Conservation (phyloP, 2,113 vertebrate species). For the Colaptes auratus region DNA sequence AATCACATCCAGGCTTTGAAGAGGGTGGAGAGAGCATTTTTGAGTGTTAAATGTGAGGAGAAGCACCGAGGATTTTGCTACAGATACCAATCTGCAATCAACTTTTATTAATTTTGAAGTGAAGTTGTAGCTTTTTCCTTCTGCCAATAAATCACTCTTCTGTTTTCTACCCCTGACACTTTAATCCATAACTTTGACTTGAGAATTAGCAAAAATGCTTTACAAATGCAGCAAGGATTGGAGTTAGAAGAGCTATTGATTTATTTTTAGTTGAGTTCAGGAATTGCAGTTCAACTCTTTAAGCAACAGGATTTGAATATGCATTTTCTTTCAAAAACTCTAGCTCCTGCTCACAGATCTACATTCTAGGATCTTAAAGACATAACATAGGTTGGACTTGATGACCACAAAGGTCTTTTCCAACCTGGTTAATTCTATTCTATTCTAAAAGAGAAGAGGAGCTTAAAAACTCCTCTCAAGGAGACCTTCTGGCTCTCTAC, state of each 20-base stretch:
- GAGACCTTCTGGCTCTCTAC: no score
- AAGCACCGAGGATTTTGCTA: slow-evolving; percentile 36
- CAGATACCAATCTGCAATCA: slow-evolving; percentile 6
- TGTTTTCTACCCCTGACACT: slow-evolving; percentile 29
- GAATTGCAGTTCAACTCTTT: background rate
- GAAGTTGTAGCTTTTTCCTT: background rate
- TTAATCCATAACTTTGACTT: background rate
- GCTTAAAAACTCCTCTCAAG: no score
- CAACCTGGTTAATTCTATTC: no score
- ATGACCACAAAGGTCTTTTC: no score
- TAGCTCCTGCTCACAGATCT: background rate
- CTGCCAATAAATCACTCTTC: slow-evolving; percentile 25
- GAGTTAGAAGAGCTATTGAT: background rate
- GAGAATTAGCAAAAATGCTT: background rate
- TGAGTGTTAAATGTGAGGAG: slow-evolving; percentile 55
- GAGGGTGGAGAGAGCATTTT: slow-evolving; percentile 25
- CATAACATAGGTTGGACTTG: background rate
- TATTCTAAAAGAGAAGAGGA: no score
- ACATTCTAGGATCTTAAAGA: background rate
- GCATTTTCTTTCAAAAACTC: background rate
- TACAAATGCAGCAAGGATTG: background rate
- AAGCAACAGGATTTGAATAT: background rate
- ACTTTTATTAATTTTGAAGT: slow-evolving; percentile 49
- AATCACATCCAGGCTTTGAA: slow-evolving; percentile 45
- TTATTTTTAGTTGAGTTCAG: background rate